Evolutionary conservation across 2,888 invertebrate genomes (phyloP).

Genomic region (Alloplasta piceator): DNA sequence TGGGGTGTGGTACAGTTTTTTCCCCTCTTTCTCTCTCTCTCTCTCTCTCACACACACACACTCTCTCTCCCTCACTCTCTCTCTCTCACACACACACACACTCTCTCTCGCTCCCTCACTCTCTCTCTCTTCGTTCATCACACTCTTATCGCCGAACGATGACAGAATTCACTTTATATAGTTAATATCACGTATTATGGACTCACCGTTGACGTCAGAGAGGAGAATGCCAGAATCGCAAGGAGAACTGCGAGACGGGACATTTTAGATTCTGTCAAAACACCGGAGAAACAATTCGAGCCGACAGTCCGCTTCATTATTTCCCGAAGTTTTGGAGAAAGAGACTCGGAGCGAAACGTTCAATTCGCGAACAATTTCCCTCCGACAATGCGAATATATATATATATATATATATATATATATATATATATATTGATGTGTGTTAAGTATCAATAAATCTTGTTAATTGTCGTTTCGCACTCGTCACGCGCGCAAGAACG

Average conservation of each 20-base stretch:
- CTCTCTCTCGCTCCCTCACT: background rate
- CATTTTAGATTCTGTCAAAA: slow-evolving; percentile 60
- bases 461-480: slow-evolving; percentile 22
- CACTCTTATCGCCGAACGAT: background rate
- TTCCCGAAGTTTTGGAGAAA: slow-evolving; percentile 14
- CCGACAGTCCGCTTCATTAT: slow-evolving; percentile 53
- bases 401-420: no score
- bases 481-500: background rate
- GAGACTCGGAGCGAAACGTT: background rate
- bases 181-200: background rate
- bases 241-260: slow-evolving; percentile 26
- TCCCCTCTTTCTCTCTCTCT: background rate
- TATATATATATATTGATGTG: background rate
- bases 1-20: slow-evolving; percentile 56
- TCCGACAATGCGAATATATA: background rate
- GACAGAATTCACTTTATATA: background rate
- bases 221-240: slow-evolving; percentile 27
- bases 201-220: slow-evolving; percentile 50
- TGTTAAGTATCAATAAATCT: background rate
- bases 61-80: background rate
- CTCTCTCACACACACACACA: no score
- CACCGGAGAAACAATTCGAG: slow-evolving; percentile 47
- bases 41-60: no score
- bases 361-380: background rate
- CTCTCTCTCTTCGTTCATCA: background rate